These are phyloP conservation scores for Spermophilus dauricus DNA, from an alignment of 2,113 vertebrate genomes.

Conservation along the genomic window DNA sequence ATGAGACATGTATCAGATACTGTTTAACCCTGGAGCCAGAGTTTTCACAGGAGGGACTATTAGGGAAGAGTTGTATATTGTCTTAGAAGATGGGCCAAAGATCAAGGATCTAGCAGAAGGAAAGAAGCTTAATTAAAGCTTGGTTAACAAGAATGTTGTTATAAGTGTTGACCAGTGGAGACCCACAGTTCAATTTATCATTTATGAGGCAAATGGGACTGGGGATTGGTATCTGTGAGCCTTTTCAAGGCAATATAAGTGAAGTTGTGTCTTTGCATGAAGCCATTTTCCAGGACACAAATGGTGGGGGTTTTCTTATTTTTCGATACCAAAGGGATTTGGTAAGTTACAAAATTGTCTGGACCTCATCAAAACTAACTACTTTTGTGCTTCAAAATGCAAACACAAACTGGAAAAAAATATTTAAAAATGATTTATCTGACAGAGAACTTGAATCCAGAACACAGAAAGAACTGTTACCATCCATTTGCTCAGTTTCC, in stretches of 20 bases:
- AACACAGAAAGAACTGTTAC: too few relatives aligned
- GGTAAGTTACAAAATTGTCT: neutral
- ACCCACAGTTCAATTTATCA: neutral
- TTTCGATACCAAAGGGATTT: neutral
- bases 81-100: neutral
- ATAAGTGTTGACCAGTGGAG: neutral
- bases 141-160: neutral
- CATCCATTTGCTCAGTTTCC: too few relatives aligned
- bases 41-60: neutral
- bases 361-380: neutral
- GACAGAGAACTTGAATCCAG: neutral
- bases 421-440: neutral
- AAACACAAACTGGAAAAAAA: neutral
- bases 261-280: neutral
- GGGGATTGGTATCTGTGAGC: too few relatives aligned
- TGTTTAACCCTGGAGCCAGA: neutral
- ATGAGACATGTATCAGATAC: neutral
- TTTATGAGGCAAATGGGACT: neutral
- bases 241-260: neutral
- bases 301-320: neutral
- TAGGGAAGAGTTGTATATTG: neutral
- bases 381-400: neutral
- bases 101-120: neutral
- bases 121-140: neutral
- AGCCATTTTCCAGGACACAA: neutral